phyloP scores from a whole-genome alignment of 2,113 vertebrate genomes.

The Forbesichthys papilliferus region DNA sequence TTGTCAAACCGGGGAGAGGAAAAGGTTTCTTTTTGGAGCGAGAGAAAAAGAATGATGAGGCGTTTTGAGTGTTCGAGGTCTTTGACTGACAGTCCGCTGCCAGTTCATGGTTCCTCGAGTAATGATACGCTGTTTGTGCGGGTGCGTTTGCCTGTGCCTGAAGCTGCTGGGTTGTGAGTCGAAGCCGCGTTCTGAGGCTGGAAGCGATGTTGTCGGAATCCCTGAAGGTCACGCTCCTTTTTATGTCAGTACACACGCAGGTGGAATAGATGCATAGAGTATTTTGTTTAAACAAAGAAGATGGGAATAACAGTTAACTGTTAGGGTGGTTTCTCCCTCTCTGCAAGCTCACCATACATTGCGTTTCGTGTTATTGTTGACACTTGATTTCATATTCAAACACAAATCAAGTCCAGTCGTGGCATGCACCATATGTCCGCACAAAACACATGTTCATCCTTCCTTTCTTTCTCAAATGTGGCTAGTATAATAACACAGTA shows the following conservation, averaged over 20 bases:
- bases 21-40: slow-evolving; percentile 14
- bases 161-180: slow-evolving; percentile 29
- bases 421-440: not conserved
- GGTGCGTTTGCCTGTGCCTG: slow-evolving; percentile 29
- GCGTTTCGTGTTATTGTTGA: not conserved
- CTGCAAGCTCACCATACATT: not conserved
- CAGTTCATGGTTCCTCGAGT: slow-evolving; percentile 16
- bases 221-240: slow-evolving; percentile 25
- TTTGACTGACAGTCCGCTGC: slow-evolving; percentile 54
- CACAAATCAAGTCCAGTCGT: not conserved
- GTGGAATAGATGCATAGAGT: no score
- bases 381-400: not conserved
- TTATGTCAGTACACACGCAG: not conserved
- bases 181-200: slow-evolving; percentile 32
- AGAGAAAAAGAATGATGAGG: slow-evolving; percentile 30
- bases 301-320: not conserved
- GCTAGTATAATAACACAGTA: no score
- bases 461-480: not conserved
- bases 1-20: slow-evolving; percentile 29
- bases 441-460: not conserved
- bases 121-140: slow-evolving; percentile 34
- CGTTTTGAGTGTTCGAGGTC: slow-evolving; percentile 16
- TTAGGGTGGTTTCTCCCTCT: not conserved
- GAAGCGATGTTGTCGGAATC: slow-evolving; percentile 28
- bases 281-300: no score